Percentiles rank a stretch among this genome's conserved stretches.
phyloP scores from a whole-genome alignment of 2,888 invertebrate species.

The Sarcophaga subvicina region DNA sequence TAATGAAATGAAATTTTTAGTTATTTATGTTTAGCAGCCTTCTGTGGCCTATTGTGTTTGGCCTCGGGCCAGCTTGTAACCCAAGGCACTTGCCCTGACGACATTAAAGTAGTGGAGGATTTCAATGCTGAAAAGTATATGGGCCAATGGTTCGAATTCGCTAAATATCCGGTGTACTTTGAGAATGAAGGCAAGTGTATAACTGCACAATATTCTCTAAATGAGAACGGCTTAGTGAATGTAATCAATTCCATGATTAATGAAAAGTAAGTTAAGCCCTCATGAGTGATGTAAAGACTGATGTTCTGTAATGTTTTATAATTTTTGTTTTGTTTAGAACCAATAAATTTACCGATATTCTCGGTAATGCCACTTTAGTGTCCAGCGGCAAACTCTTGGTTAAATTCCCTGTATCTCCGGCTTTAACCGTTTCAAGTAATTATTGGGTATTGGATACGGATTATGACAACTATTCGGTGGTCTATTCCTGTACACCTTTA shows the following conservation, averaged over 20 bases:
- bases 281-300: not conserved
- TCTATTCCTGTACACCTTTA: conserved; percentile 83
- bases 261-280: conserved; percentile 44
- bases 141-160: conserved; percentile 89
- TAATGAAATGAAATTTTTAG: too few relatives aligned
- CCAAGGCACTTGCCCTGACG: conserved; percentile 53
- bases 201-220: conserved; percentile 84
- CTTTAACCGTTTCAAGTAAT: conserved; percentile 54
- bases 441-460: conserved; percentile 85
- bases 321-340: conserved; percentile 41
- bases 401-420: conserved; percentile 64
- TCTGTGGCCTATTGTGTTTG: not conserved
- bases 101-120: conserved; percentile 54
- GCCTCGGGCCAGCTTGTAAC: conserved; percentile 56
- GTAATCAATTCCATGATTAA: conserved; percentile 80
- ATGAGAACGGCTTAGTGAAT: conserved; percentile 81
- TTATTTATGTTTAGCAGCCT: too few relatives aligned
- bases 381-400: conserved; percentile 68
- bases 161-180: conserved; percentile 87
- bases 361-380: conserved; percentile 65
- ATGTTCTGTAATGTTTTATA: not conserved
- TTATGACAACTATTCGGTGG: conserved; percentile 83
- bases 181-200: conserved; percentile 88
- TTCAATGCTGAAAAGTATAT: conserved; percentile 82
- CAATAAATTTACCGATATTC: conserved; percentile 43